Conservation (phyloP, 2,888 invertebrate genomes). For the Cacoxenus indagator region DNA sequence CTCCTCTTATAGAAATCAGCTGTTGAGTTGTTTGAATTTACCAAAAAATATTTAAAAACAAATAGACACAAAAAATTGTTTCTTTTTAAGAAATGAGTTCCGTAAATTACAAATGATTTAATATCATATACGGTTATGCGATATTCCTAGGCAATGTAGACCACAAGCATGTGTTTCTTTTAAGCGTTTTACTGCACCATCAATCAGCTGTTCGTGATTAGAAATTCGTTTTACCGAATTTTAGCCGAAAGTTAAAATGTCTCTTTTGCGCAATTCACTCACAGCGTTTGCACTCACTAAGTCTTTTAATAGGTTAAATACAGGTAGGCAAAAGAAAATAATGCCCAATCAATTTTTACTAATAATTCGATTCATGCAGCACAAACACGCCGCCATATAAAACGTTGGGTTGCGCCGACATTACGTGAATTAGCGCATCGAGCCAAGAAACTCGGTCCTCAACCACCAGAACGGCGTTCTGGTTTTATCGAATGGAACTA, state of each 20-base stretch:
- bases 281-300: slow-evolving; percentile 29
- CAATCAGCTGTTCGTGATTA: too few relatives aligned
- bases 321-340: slow-evolving; percentile 34
- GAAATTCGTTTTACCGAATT: not conserved
- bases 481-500: slow-evolving; percentile 89
- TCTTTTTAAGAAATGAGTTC: too few relatives aligned
- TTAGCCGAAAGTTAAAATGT: slow-evolving; percentile 36
- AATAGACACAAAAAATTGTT: too few relatives aligned
- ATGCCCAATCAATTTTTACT: slow-evolving; percentile 15
- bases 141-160: too few relatives aligned
- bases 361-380: slow-evolving; percentile 33
- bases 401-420: slow-evolving; percentile 80
- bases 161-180: too few relatives aligned
- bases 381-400: slow-evolving; percentile 53
- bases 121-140: too few relatives aligned
- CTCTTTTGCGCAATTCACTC: slow-evolving; percentile 41
- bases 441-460: slow-evolving; percentile 75
- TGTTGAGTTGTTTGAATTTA: too few relatives aligned
- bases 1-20: too few relatives aligned
- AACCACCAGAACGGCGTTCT: slow-evolving; percentile 73
- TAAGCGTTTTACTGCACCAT: too few relatives aligned
- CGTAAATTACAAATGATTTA: too few relatives aligned
- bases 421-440: slow-evolving; percentile 76
- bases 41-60: too few relatives aligned
- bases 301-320: slow-evolving; percentile 19